Conservation (phyloP, 2,797 vertebrate genomes). For the Lycodopsis pacificus region DNA sequence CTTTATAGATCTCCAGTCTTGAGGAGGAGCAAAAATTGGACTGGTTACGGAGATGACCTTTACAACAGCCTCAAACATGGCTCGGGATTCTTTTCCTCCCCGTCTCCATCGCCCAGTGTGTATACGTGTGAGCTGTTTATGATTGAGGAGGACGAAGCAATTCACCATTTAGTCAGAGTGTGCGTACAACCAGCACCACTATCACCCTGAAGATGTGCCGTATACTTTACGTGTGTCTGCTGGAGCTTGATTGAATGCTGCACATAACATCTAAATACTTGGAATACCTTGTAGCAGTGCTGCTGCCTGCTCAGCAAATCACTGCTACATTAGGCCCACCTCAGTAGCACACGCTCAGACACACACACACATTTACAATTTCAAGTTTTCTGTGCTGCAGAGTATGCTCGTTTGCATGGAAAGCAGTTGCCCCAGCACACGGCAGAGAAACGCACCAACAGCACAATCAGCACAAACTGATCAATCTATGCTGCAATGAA, state of each 20-base stretch:
- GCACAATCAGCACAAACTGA: constrained; percentile 34
- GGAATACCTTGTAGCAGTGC: constrained; percentile 78
- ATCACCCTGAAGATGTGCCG: constrained; percentile 58
- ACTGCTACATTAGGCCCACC: constrained; percentile 79
- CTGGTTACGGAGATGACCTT: constrained; percentile 83
- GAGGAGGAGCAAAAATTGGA: constrained; percentile 81
- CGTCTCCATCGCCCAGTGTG: constrained; percentile 16
- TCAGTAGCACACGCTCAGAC: constrained; percentile 68
- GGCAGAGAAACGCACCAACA: constrained; percentile 54
- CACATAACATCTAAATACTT: constrained; percentile 78
- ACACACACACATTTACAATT: constrained; percentile 62
- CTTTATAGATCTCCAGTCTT: constrained; percentile 84
- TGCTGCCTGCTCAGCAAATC: constrained; percentile 82
- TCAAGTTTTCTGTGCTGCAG: constrained; percentile 47
- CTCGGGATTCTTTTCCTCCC: constrained; percentile 26
- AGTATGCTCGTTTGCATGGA: constrained; percentile 71
- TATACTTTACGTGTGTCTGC: constrained; percentile 64
- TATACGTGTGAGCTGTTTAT: constrained; percentile 49
- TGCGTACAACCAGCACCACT: constrained; percentile 44
- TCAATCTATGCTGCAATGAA: constrained; percentile 31
- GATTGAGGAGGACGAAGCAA: constrained; percentile 44
- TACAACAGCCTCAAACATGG: constrained; percentile 68
- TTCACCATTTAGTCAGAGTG: constrained; percentile 62
- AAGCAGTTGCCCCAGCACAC: constrained; percentile 63
- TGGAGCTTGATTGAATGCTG: constrained; percentile 66